Conservation (phyloP, 2,888 invertebrate species). For the Nymphalis urticae region DNA sequence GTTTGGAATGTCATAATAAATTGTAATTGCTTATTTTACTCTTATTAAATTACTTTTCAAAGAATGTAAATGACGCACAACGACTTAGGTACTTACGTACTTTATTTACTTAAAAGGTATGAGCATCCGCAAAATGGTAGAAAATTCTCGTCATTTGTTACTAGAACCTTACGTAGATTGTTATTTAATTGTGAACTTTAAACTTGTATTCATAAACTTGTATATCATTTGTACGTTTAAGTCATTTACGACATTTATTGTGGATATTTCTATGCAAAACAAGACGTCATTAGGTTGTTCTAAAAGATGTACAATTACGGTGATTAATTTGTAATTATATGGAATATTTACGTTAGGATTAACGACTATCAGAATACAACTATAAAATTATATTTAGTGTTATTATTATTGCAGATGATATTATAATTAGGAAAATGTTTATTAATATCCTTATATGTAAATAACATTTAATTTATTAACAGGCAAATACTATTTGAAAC, state of each 20-base stretch:
- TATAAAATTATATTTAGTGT: too few species aligned
- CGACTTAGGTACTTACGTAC: background rate
- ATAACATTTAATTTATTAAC: too few species aligned
- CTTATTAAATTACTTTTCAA: background rate
- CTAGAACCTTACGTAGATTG: background rate
- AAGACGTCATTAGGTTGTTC: slow-evolving; percentile 9
- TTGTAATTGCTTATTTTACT: too few species aligned
- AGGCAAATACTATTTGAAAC: too few species aligned
- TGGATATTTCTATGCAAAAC: background rate
- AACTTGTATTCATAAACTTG: background rate
- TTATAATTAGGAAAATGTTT: too few species aligned
- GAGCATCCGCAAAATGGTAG: slow-evolving; percentile 8
- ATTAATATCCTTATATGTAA: too few species aligned
- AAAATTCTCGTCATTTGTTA: slow-evolving; percentile 4
- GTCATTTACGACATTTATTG: background rate
- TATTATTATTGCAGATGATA: too few species aligned
- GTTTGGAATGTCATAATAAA: too few species aligned
- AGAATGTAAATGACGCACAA: slow-evolving; percentile 3
- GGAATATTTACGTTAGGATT: background rate
- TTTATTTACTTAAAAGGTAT: slow-evolving; percentile 5
- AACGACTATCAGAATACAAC: too few species aligned
- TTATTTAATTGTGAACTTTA: slow-evolving; percentile 1
- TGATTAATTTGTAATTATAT: slow-evolving; percentile 7
- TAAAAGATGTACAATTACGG: slow-evolving; percentile 4
- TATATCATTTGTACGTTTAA: background rate